Evolutionary conservation across 2,888 invertebrate genomes (phyloP).

Genomic region (Lycia hirtaria): DNA sequence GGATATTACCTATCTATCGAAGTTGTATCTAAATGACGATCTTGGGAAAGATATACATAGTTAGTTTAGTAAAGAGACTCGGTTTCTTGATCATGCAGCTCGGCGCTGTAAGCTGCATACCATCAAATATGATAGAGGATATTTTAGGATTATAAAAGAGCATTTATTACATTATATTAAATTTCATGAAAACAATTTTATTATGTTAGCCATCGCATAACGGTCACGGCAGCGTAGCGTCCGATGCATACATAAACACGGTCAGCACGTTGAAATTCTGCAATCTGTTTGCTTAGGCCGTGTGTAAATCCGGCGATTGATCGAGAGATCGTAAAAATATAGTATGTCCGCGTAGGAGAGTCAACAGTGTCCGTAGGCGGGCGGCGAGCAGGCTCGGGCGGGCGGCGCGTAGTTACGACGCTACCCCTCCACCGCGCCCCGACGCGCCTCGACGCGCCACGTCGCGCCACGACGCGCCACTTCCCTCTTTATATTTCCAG

Average conservation of each 20-base stretch:
- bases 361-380: neutral
- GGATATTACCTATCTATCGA: neutral
- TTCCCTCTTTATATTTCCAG: neutral
- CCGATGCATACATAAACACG: neutral
- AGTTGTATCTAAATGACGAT: neutral
- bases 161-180: too few species aligned
- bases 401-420: neutral
- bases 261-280: neutral
- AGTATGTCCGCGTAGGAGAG: too few species aligned
- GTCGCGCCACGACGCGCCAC: neutral
- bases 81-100: too few species aligned
- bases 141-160: too few species aligned
- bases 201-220: too few species aligned
- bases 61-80: too few species aligned
- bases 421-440: too few species aligned
- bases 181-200: too few species aligned
- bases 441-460: too few species aligned
- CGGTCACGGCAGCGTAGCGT: too few species aligned
- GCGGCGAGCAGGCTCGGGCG: neutral
- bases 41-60: neutral
- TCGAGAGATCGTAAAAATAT: conserved; percentile 10
- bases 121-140: too few species aligned
- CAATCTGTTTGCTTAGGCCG: conserved; percentile 7
- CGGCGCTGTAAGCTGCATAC: too few species aligned
- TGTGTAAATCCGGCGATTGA: conserved; percentile 5